A percentile compares a stretch with the other conserved stretches of the same genome.
Conservation (phyloP, 2,113 vertebrate species). For the Ictalurus punctatus region DNA sequence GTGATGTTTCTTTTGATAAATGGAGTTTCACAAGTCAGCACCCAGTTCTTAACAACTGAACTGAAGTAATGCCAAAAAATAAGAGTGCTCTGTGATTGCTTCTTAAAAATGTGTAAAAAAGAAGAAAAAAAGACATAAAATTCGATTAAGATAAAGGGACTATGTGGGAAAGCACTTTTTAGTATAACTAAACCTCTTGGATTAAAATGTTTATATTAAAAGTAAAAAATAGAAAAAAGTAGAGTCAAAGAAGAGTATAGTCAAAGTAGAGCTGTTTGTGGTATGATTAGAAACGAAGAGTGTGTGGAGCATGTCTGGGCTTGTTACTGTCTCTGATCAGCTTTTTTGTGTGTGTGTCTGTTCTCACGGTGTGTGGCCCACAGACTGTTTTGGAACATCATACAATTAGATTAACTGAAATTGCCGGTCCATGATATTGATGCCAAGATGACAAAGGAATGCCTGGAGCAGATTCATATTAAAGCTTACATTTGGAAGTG, state of each 20-base stretch:
- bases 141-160: neutral
- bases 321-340: conserved; percentile 53
- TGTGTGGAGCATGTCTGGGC: conserved; percentile 53
- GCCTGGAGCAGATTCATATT: conserved; percentile 29
- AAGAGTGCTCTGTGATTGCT: neutral
- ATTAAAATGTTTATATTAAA: neutral
- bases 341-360: conserved; percentile 50
- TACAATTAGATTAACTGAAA: conserved; percentile 53
- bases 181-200: neutral
- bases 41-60: conserved; percentile 19
- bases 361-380: conserved; percentile 69
- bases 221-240: neutral
- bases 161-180: neutral
- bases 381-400: conserved; percentile 56
- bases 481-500: conserved; percentile 31
- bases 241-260: neutral
- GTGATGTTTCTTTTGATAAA: conserved; percentile 40
- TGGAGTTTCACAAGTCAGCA: conserved; percentile 44
- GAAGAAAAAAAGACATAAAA: neutral
- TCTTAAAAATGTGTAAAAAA: neutral
- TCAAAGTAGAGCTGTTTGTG: neutral
- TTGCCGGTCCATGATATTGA: conserved; percentile 34
- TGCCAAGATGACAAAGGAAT: conserved; percentile 45
- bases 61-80: neutral
- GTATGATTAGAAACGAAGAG: conserved; percentile 14